These are phyloP conservation scores for Odontomyia ornata DNA, from an alignment of 2,888 invertebrate genomes.

Conservation along the genomic window DNA sequence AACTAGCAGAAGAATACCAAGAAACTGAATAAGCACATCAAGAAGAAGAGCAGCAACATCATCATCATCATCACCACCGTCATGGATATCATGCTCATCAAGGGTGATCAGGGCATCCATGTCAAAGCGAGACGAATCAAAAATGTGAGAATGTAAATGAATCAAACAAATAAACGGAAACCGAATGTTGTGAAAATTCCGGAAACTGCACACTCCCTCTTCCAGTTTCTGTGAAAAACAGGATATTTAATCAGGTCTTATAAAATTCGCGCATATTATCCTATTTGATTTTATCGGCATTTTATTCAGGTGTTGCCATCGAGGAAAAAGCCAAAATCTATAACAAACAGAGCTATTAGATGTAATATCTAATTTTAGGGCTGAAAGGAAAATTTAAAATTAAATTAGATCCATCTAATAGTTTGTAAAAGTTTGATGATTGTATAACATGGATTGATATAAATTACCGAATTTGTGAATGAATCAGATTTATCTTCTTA, in stretches of 20 bases:
- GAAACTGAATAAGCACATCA: constrained; percentile 13
- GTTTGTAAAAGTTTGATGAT: not conserved
- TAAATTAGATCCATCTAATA: not conserved
- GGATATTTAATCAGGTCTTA: too few relatives aligned
- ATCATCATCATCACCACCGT: constrained; percentile 50
- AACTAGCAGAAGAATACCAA: constrained; percentile 24
- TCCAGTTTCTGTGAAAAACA: too few relatives aligned
- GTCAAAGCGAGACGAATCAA: too few relatives aligned
- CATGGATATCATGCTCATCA: constrained; percentile 49
- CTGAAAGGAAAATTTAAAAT: constrained; percentile 41
- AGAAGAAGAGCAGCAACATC: constrained; percentile 6
- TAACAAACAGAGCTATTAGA: not conserved
- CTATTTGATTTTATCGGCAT: too few relatives aligned
- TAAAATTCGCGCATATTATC: too few relatives aligned
- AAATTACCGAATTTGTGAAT: not conserved
- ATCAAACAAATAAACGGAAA: too few relatives aligned
- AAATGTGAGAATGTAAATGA: too few relatives aligned
- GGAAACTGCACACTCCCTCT: too few relatives aligned
- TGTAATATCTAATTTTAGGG: constrained; percentile 37
- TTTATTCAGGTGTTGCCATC: too few relatives aligned
- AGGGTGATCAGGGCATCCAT: too few relatives aligned
- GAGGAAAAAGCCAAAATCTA: not conserved
- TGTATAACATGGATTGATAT: not conserved
- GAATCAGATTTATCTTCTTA: constrained; percentile 45
- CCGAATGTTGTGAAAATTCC: too few relatives aligned